Evolutionary conservation across 2,113 vertebrate species (phyloP).

Genomic region (Pontoporia blainvillei): DNA sequence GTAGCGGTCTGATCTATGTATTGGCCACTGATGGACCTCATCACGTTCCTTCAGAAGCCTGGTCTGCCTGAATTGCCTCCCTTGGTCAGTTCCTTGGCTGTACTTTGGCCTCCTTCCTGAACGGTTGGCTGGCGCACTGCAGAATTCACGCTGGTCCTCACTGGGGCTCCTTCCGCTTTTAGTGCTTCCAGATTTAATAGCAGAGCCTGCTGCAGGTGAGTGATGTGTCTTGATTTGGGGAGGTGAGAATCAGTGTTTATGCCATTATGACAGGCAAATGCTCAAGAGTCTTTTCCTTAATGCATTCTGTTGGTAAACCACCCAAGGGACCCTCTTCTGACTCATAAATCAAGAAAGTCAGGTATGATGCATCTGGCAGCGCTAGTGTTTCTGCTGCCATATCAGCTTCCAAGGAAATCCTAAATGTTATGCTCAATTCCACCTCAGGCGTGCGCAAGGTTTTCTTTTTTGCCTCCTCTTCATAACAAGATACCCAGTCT

Average conservation of each 20-base stretch:
- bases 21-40: not conserved
- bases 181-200: not conserved
- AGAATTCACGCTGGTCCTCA: not conserved
- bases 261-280: not conserved
- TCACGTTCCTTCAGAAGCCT: not conserved
- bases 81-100: not conserved
- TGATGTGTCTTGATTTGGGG: not conserved
- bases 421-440: not conserved
- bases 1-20: rapidly evolving
- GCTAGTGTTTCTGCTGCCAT: not conserved
- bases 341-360: not conserved
- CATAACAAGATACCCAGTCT: not conserved
- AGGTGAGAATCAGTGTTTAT: not conserved
- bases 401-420: not conserved
- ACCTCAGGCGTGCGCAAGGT: not conserved
- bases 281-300: not conserved
- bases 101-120: not conserved
- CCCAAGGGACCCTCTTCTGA: not conserved
- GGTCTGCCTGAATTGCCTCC: not conserved
- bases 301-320: not conserved
- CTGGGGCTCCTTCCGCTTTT: not conserved
- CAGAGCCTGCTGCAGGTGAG: not conserved
- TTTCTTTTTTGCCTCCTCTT: not conserved
- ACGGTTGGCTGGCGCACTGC: not conserved
- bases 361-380: not conserved